Evolutionary conservation across 2,888 invertebrate species (phyloP).

Genomic region (Tubulanus polymorphus): DNA sequence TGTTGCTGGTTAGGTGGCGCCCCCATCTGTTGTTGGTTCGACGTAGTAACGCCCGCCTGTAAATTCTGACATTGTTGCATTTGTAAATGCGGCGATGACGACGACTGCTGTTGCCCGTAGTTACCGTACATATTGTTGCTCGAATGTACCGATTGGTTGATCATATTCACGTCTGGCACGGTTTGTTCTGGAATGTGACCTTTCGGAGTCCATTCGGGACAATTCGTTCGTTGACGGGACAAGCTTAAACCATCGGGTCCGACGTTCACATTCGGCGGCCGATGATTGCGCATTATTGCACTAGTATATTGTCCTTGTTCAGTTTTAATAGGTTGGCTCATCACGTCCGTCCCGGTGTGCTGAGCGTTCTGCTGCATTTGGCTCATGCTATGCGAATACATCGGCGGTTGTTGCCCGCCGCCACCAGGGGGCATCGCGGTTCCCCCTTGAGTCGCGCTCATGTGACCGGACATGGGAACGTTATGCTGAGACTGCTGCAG

Average conservation of each 20-base stretch:
- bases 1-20: neutral
- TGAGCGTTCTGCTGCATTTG: slow-evolving; percentile 1
- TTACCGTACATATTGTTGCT: slow-evolving; percentile 9
- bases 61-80: slow-evolving; percentile 7
- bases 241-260: slow-evolving; percentile 58
- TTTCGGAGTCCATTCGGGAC: slow-evolving; percentile 56
- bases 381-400: neutral
- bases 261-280: slow-evolving; percentile 62
- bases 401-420: slow-evolving; percentile 6
- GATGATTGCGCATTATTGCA: slow-evolving; percentile 55
- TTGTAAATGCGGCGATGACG: neutral
- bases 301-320: slow-evolving; percentile 37
- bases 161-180: slow-evolving; percentile 1
- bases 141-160: slow-evolving; percentile 21
- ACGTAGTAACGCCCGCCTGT: slow-evolving; percentile 2
- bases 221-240: slow-evolving; percentile 53
- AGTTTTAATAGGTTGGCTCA: slow-evolving; percentile 19
- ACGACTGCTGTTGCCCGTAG: slow-evolving; percentile 12
- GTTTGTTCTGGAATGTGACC: slow-evolving; percentile 37
- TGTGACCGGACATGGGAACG: neutral
- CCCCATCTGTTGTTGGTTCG: neutral
- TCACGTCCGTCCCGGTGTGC: neutral
- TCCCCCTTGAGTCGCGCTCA: neutral
- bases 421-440: no score
- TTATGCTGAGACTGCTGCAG: neutral